These are phyloP conservation scores for Brachyrhaphis roseni DNA, from an alignment of 2,797 vertebrate species.

Conservation along the genomic window DNA sequence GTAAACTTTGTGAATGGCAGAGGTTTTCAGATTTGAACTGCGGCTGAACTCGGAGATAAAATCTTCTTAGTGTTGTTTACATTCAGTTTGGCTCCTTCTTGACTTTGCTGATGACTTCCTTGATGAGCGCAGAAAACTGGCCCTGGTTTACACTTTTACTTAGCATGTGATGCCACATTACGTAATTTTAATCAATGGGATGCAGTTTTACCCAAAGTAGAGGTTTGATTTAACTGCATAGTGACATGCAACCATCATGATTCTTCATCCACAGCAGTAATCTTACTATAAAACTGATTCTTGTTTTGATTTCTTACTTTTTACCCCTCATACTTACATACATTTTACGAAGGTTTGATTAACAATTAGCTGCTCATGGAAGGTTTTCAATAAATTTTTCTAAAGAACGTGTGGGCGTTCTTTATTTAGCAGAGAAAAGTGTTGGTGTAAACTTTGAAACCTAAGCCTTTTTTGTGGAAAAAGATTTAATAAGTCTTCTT, in stretches of 20 bases:
- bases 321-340: not conserved
- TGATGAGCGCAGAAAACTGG: not conserved
- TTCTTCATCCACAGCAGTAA: slow-evolving; percentile 6
- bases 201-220: not conserved
- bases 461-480: not conserved
- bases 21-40: slow-evolving; percentile 27
- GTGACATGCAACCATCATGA: slow-evolving; percentile 8
- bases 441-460: not conserved
- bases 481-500: not conserved
- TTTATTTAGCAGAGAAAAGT: not conserved
- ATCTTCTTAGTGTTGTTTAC: slow-evolving; percentile 12
- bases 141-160: slow-evolving; percentile 6
- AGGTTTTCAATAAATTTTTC: not conserved
- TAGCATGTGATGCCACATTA: not conserved
- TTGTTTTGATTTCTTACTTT: not conserved
- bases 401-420: not conserved
- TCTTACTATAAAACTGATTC: slow-evolving; percentile 3
- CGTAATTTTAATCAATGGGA: not conserved
- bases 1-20: slow-evolving; percentile 15
- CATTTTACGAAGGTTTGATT: not conserved
- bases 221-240: slow-evolving; percentile 8
- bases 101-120: not conserved
- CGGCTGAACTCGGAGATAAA: slow-evolving; percentile 1
- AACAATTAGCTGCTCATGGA: not conserved
- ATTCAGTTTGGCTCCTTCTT: not conserved